Base-by-base conservation (phyloP, 1,140 invertebrate genomes). In the Propsilocerus akamusi region DNA sequence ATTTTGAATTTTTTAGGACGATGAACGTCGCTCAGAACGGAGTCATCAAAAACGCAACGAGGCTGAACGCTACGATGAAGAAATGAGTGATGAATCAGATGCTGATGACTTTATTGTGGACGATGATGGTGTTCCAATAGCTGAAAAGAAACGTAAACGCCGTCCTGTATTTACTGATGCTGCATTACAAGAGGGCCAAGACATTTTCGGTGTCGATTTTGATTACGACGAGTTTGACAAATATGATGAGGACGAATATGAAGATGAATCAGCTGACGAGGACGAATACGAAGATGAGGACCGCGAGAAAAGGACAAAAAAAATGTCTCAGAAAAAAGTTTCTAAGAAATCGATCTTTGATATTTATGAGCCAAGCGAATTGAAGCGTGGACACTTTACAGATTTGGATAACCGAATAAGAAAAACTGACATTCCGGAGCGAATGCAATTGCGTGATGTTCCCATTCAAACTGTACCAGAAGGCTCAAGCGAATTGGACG, bases 151-250 rank as follows among this genome's bases (percentile, higher is more conserved):
- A 54, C 87, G 89, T 65, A 90, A 89, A 68, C 79, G 86, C 47
- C 86, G 83, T 60, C 85, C 78, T 17, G 86, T 94, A 53, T 94
- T 92, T 59, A 83, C 82, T 47, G 92, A 98, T 72, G 81, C 85
- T 78, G 89, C 73, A 75, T 83, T 97, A 24, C 94, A 98, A 77
- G 92, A 98, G 69, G 96, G 96, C 49, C 93, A 98, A 68, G 96
- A 99, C 62, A 97, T 98, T 55, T 99, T 99, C 68, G 97, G 96
- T 50, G 93, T 97, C 20, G 91, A 98, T 64, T 97, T 98, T 71
- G 94, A 99, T 67, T 97, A 87, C 66, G 89, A 94, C 54, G 93
- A 97, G 57, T 93, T 97, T 70, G 80, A 83, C 25, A 85, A 88
- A 61, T 89, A 86, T 67, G 88, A 80, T 17, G 86, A 89, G 6